Percentiles rank a stretch among this genome's conserved stretches.
These are phyloP conservation scores for Zygothrica quintamaculata DNA, from an alignment of 2,888 invertebrate species.

Conservation along the genomic window DNA sequence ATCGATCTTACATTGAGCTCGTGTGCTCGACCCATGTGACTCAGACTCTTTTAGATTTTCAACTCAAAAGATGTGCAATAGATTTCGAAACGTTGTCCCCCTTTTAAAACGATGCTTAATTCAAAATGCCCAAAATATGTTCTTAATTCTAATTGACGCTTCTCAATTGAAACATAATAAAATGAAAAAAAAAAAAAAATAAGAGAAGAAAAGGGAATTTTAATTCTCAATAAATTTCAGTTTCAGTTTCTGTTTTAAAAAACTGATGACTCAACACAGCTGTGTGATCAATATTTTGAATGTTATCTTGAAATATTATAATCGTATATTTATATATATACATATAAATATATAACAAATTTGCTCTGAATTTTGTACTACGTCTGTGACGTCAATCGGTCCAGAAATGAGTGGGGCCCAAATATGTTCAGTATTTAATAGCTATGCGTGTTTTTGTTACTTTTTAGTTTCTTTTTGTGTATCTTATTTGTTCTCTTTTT, in stretches of 20 bases:
- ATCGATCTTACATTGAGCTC: constrained; percentile 57
- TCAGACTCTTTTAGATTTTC: constrained; percentile 28
- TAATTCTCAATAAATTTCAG: not conserved
- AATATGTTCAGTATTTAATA: constrained; percentile 14
- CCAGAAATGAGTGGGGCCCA: constrained; percentile 1
- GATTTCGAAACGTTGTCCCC: not conserved
- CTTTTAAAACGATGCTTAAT: no score
- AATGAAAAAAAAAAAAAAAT: no score
- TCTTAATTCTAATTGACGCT: not conserved
- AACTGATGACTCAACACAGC: constrained; percentile 32
- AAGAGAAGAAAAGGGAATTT: not conserved
- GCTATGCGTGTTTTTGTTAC: constrained; percentile 23
- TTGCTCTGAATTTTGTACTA: not conserved
- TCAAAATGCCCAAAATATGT: not conserved
- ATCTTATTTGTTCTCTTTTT: not conserved
- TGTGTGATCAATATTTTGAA: constrained; percentile 24
- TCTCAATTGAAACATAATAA: not conserved
- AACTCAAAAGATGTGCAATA: constrained; percentile 6
- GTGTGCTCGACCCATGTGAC: constrained; percentile 64
- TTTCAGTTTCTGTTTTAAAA: not conserved
- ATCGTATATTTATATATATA: constrained; percentile 1
- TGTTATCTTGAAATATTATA: constrained; percentile 12
- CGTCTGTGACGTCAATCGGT: constrained; percentile 39
- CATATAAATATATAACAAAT: no score
- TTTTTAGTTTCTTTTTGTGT: not conserved